Percentiles rank a stretch among this genome's conserved stretches.
Conservation (phyloP, 2,888 invertebrate species). For the Andrena chrysosceles region DNA sequence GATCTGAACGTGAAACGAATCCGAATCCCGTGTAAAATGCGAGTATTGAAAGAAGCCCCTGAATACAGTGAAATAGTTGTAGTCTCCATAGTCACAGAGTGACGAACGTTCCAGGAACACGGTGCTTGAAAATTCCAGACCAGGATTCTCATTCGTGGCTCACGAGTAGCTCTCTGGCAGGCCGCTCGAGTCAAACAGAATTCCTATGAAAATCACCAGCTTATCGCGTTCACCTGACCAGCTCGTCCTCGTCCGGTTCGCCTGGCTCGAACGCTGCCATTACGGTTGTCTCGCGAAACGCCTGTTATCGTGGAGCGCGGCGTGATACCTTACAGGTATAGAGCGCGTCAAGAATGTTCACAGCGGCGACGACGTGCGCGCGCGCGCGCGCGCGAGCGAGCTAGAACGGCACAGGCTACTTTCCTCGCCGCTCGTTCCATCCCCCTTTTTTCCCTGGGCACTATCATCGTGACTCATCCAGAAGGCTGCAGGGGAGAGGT, state of each 20-base stretch:
- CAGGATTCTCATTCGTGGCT: background rate
- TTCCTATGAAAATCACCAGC: constrained; percentile 19
- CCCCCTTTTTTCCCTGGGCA: constrained; percentile 65
- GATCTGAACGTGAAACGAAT: too few relatives aligned
- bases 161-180: constrained; percentile 10
- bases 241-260: background rate
- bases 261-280: constrained; percentile 25
- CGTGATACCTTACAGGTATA: constrained; percentile 12
- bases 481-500: constrained; percentile 48
- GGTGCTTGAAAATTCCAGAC: background rate
- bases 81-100: too few relatives aligned
- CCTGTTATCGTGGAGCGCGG: constrained; percentile 38
- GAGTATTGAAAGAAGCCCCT: too few relatives aligned
- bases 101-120: too few relatives aligned
- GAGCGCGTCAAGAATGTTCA: constrained; percentile 39
- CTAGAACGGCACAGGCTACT: constrained; percentile 15
- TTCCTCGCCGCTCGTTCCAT: constrained; percentile 52
- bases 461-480: constrained; percentile 75
- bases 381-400: background rate
- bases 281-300: constrained; percentile 33
- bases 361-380: constrained; percentile 13
- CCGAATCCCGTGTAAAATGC: too few relatives aligned
- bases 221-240: constrained; percentile 33
- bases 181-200: constrained; percentile 34
- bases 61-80: too few relatives aligned